Conservation (phyloP, 2,113 vertebrate species). For the Cavia aperea region DNA sequence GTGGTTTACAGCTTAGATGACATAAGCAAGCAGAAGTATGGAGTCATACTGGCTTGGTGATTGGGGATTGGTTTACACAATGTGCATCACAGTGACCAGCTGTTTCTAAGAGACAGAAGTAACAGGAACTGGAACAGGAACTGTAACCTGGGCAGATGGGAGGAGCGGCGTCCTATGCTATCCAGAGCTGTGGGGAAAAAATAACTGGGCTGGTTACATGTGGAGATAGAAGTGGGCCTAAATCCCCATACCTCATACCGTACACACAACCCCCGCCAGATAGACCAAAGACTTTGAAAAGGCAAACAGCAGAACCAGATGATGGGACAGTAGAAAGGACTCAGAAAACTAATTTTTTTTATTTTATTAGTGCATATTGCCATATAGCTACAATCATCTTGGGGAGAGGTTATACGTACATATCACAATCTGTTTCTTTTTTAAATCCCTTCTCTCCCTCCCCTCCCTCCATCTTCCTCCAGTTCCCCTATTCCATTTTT, state of each 20-base stretch:
- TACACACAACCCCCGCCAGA: neutral
- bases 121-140: too few species aligned
- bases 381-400: neutral
- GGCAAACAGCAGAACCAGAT: neutral
- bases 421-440: neutral
- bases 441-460: neutral
- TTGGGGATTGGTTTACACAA: too few species aligned
- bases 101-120: too few species aligned
- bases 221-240: neutral
- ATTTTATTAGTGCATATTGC: neutral
- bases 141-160: too few species aligned
- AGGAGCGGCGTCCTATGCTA: too few species aligned
- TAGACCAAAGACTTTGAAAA: neutral
- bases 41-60: too few species aligned
- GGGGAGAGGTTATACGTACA: neutral
- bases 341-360: neutral
- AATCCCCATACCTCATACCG: neutral
- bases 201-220: neutral
- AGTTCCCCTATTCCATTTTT: neutral
- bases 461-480: neutral
- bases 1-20: too few species aligned
- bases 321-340: neutral
- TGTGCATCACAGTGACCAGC: too few species aligned
- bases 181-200: neutral
- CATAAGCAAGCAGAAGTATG: too few species aligned